Percentiles rank a stretch among this genome's conserved stretches.
phyloP scores from a whole-genome alignment of 2,797 vertebrate genomes.

The Trematomus bernacchii region DNA sequence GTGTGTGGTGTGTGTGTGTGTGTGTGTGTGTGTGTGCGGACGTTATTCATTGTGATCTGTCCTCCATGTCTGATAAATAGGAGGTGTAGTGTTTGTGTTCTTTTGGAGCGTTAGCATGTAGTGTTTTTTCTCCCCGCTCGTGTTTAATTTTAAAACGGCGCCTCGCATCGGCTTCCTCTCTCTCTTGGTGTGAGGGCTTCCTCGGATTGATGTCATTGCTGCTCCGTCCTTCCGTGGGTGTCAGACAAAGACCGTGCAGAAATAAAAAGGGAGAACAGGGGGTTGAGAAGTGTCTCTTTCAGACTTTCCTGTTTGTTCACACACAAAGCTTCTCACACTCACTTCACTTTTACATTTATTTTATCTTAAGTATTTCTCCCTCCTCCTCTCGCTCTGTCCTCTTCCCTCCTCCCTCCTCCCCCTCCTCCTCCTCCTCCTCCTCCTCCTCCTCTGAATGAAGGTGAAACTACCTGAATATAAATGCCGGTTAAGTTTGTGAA shows the following conservation, averaged over 20 bases:
- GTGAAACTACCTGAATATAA: slow-evolving; percentile 78
- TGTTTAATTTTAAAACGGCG: slow-evolving; percentile 68
- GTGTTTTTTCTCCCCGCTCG: slow-evolving; percentile 25
- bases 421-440: not conserved
- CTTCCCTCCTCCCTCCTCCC: too few relatives aligned
- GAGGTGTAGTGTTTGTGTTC: too few relatives aligned
- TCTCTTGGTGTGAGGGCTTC: slow-evolving; percentile 81
- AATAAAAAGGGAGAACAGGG: slow-evolving; percentile 73
- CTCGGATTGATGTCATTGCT: slow-evolving; percentile 84
- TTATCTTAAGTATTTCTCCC: slow-evolving; percentile 57
- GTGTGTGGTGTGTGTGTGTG: too few relatives aligned
- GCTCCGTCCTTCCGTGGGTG: slow-evolving; percentile 79
- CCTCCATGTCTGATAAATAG: too few relatives aligned
- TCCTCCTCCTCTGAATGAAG: slow-evolving; percentile 69
- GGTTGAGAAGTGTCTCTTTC: slow-evolving; percentile 79
- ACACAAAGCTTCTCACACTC: slow-evolving; percentile 52
- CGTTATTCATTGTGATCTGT: too few relatives aligned
- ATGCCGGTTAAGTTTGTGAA: slow-evolving; percentile 63
- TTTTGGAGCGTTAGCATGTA: too few relatives aligned
- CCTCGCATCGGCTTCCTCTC: slow-evolving; percentile 45
- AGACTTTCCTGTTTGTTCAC: slow-evolving; percentile 77
- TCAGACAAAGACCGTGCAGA: slow-evolving; percentile 61
- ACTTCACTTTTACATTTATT: slow-evolving; percentile 28
- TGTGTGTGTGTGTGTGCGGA: too few relatives aligned
- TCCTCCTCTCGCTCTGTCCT: too few relatives aligned